Conservation (phyloP, 2,797 vertebrate genomes). For the Knipowitschia caucasica region DNA sequence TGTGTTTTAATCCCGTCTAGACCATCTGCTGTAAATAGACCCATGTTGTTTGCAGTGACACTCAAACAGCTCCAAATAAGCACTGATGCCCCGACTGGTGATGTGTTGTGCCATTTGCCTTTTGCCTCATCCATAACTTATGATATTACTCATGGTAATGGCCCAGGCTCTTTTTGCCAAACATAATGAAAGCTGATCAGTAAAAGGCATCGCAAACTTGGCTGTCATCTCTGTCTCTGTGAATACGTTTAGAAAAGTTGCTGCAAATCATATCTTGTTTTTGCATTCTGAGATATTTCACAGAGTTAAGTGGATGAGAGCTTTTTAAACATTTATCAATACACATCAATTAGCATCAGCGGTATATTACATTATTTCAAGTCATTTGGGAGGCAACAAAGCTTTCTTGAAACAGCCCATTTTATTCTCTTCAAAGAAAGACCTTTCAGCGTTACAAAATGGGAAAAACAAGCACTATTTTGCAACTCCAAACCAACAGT, state of each 20-base stretch:
- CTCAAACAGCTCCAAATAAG: constrained; percentile 69
- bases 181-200: constrained; percentile 71
- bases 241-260: constrained; percentile 38
- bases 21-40: constrained; percentile 43
- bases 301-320: constrained; percentile 38
- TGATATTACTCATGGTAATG: constrained; percentile 69
- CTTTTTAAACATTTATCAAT: constrained; percentile 55
- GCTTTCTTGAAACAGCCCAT: not conserved
- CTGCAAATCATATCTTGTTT: constrained; percentile 52
- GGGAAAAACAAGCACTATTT: no score
- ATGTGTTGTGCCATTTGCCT: constrained; percentile 68
- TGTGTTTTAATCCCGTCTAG: constrained; percentile 57
- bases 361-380: constrained; percentile 16
- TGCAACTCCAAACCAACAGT: no score
- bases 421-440: not conserved
- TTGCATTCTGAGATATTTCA: constrained; percentile 31
- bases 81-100: constrained; percentile 58
- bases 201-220: constrained; percentile 59
- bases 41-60: constrained; percentile 58
- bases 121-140: constrained; percentile 76
- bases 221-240: constrained; percentile 52
- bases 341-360: constrained; percentile 41
- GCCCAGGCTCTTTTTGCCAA: constrained; percentile 62
- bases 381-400: constrained; percentile 11
- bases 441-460: not conserved